A percentile compares a stretch with the other conserved stretches of the same genome.
Evolutionary conservation across 2,113 vertebrate genomes (phyloP).

Genomic region (Deroptyus accipitrinus): DNA sequence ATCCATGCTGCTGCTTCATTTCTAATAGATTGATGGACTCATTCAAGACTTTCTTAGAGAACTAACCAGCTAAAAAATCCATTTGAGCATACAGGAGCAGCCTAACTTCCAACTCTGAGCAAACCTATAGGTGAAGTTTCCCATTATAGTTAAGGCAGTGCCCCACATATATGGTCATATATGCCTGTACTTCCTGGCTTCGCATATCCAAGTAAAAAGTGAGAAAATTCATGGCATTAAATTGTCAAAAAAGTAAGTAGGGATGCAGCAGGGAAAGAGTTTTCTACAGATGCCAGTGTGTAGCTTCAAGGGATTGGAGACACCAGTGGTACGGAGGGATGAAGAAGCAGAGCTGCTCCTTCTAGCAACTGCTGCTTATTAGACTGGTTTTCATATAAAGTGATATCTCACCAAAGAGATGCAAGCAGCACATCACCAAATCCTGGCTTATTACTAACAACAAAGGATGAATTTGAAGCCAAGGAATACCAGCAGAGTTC

Average conservation of each 20-base stretch:
- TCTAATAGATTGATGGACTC: not conserved
- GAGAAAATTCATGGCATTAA: not conserved
- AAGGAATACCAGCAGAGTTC: not conserved
- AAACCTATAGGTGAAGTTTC: not conserved
- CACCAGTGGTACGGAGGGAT: not conserved
- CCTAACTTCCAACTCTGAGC: not conserved
- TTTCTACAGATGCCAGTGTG: not conserved
- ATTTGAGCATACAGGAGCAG: not conserved
- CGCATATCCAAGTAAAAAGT: not conserved
- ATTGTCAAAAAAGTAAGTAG: not conserved
- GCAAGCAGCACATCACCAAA: not conserved
- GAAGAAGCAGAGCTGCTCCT: not conserved
- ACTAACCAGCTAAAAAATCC: not conserved
- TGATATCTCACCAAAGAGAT: not conserved
- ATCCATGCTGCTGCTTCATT: not conserved
- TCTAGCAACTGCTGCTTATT: not conserved
- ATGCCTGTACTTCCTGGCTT: not conserved
- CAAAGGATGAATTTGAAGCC: not conserved
- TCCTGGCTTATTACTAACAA: not conserved
- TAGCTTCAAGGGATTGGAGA: not conserved
- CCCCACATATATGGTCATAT: not conserved
- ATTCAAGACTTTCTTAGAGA: not conserved
- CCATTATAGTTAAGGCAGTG: not conserved
- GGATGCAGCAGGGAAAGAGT: fast-evolving
- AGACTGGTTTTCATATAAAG: not conserved